Evolutionary conservation across 2,797 vertebrate genomes (phyloP).

Genomic region (Phalloptychus januarius): DNA sequence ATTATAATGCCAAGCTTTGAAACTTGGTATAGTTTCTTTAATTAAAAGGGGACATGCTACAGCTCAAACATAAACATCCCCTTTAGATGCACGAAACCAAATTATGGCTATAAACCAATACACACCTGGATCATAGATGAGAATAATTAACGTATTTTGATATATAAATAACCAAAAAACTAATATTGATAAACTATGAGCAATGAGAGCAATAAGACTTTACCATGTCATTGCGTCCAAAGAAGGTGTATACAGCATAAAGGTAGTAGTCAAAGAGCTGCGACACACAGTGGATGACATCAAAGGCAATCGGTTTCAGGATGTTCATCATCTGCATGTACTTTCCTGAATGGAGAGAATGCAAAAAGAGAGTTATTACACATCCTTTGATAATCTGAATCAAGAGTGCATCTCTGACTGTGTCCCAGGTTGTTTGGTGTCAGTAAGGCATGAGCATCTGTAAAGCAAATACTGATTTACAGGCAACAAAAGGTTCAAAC

Average conservation of each 20-base stretch:
- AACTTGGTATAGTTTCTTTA: not conserved
- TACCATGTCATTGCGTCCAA: conserved; percentile 97
- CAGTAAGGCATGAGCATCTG: not conserved
- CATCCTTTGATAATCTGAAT: not conserved
- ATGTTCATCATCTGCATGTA: conserved; percentile 99
- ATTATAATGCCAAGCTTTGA: not conserved
- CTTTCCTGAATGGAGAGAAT: conserved; percentile 82
- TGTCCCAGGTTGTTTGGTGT: not conserved
- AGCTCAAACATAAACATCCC: not conserved
- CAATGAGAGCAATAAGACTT: conserved; percentile 35
- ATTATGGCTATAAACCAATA: not conserved
- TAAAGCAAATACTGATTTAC: not conserved
- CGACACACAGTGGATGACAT: conserved; percentile 98
- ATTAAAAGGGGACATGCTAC: not conserved
- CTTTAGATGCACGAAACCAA: not conserved
- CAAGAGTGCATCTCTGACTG: not conserved
- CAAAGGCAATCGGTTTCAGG: conserved; percentile 97
- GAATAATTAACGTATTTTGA: not conserved
- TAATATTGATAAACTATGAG: not conserved
- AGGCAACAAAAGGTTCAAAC: conserved; percentile 3
- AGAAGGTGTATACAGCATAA: conserved; percentile 97
- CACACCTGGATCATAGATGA: not conserved
- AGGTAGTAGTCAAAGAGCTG: conserved; percentile 99
- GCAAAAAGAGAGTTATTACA: not conserved
- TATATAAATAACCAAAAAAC: not conserved